phyloP scores from a whole-genome alignment of 2,888 invertebrate genomes.

The Gnatocerus cornutus region DNA sequence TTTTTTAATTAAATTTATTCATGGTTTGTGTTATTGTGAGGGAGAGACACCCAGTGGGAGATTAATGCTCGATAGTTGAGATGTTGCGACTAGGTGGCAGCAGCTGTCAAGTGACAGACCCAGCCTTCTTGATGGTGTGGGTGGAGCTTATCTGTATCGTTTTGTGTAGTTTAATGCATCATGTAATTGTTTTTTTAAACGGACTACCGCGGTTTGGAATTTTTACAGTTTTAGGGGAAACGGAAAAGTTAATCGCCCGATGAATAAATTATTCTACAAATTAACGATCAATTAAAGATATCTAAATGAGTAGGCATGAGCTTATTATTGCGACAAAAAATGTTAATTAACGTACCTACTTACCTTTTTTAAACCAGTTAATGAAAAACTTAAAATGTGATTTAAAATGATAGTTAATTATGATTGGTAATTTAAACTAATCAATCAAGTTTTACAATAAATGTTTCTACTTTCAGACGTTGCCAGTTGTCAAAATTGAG shows the following conservation, averaged over 20 bases:
- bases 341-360: too few relatives aligned
- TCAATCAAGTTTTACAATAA: too few relatives aligned
- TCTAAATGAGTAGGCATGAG: too few relatives aligned
- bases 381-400: too few relatives aligned
- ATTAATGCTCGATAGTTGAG: conserved; percentile 57
- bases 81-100: conserved; percentile 63
- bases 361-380: too few relatives aligned
- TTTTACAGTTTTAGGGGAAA: background rate
- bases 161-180: conserved; percentile 30
- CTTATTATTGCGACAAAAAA: too few relatives aligned
- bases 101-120: conserved; percentile 66
- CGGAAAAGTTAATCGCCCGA: background rate
- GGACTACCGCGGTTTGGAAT: background rate
- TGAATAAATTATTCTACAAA: too few relatives aligned
- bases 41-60: conserved; percentile 58
- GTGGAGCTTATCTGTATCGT: conserved; percentile 63
- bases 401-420: too few relatives aligned
- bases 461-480: too few relatives aligned
- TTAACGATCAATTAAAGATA: too few relatives aligned
- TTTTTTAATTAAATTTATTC: conserved; percentile 9
- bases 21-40: background rate
- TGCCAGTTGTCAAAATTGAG: too few relatives aligned
- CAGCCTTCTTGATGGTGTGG: conserved; percentile 60
- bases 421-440: too few relatives aligned
- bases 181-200: conserved; percentile 20